Conservation (phyloP, 2,797 vertebrate genomes). For the Tauraco hartlaubi region DNA sequence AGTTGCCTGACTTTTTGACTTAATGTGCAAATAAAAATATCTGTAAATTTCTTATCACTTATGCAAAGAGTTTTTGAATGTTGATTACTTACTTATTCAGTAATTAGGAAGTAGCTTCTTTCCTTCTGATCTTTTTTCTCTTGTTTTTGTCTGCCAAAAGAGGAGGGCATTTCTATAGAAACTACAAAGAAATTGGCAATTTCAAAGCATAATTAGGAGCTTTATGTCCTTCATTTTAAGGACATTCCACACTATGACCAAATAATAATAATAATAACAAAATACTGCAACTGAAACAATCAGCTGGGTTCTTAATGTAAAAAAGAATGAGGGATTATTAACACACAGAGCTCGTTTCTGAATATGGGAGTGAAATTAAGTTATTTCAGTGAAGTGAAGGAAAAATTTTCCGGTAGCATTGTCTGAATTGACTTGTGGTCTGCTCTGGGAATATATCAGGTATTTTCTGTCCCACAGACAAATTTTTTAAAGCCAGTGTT, state of each 20-base stretch:
- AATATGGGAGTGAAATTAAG: not conserved
- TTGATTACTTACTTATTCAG: not conserved
- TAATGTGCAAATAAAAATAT: not conserved
- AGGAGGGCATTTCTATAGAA: not conserved
- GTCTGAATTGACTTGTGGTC: not conserved
- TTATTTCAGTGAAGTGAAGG: not conserved
- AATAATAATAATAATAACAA: not conserved
- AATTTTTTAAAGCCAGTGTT: not conserved
- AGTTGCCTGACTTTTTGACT: not conserved
- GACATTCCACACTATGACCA: not conserved
- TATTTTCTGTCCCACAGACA: not conserved
- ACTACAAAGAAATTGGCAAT: not conserved
- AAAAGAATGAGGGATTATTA: not conserved
- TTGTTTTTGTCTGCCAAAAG: not conserved
- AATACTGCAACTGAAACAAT: not conserved
- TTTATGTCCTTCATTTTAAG: not conserved
- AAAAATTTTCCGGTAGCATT: not conserved
- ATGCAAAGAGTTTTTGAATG: not conserved
- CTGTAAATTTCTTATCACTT: not conserved
- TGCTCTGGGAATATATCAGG: not conserved
- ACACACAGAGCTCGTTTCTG: not conserved
- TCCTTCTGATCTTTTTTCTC: not conserved
- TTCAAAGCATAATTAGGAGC: not conserved
- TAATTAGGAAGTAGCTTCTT: not conserved
- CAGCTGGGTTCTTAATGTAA: not conserved